Evolutionary conservation across 2,888 invertebrate species (phyloP), one percentile per base, ranked within the genome.

Genomic region (Himalopsyche anomala): DNA sequence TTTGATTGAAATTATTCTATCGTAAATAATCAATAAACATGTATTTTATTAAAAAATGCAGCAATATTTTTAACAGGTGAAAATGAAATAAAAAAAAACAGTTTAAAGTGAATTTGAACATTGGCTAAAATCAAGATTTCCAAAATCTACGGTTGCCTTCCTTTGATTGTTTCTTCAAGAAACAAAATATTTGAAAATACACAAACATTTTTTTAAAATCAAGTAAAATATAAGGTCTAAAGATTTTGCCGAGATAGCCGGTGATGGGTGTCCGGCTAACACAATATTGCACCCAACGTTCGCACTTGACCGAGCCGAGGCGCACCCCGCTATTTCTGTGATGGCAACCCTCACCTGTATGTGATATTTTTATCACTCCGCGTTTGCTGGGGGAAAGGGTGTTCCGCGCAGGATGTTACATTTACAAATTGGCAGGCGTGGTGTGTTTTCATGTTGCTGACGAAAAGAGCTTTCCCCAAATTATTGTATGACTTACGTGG

Each of bases 381-480:
- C 28, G 62, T 19, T 62, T 62, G n/a, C 28, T 2, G 19, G 62
- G 62, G 62, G 62, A 62, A 19, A 28, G 62, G 62, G 62, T 62
- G 62, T 62, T 19, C 62, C 28, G 62, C 28, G 62, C 62, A 62
- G 62, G 62, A 62, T 62, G 62, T 62, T 62, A 62, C 62, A 62
- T 62, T 62, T 62, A 62, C 62, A 62, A 62, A 62, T 62, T 62
- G 62, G 62, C 28, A 62, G 62, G 62, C 62, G 62, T 15, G 62
- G 62, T 62, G 28, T 62, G 62, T 62, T 62, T 51, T 62, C 62
- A 62, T 19, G 19, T 62, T 5, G 62, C 62, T 8, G 28, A 62
- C 62, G 62, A 62, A 62, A 62, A 62, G 19, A 62, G 62, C 62
- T 62, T 56, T 19, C 62, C 28, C 62, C 62, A 11, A 62, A 62